These are phyloP conservation scores for Bellardia bayeri DNA, from an alignment of 2,888 invertebrate genomes.

Conservation along the genomic window DNA sequence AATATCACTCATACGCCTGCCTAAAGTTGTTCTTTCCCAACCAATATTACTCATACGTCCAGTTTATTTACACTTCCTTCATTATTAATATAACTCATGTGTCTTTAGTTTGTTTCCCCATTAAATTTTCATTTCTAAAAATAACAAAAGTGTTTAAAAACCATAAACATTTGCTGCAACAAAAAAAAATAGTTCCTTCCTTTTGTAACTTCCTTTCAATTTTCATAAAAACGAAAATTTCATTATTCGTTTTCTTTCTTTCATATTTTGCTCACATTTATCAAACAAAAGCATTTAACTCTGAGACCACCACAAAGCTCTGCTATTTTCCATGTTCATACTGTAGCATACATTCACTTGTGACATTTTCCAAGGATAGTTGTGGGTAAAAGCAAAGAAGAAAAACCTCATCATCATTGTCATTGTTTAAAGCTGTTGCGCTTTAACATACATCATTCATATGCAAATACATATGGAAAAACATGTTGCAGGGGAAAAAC, in stretches of 20 bases:
- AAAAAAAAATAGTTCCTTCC: not conserved
- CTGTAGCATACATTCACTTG: not conserved
- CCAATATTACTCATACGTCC: not conserved
- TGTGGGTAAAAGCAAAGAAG: constrained; percentile 1
- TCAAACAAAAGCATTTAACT: constrained; percentile 12
- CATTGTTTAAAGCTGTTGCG: constrained; percentile 53
- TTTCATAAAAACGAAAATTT: constrained; percentile 4
- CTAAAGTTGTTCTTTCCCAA: not conserved
- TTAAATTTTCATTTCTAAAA: not conserved
- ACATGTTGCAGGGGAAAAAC: not conserved
- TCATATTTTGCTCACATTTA: not conserved
- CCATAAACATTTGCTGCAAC: not conserved
- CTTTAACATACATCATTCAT: constrained; percentile 30
- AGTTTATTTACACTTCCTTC: not conserved
- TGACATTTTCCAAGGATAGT: constrained; percentile 50
- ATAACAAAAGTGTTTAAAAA: not conserved
- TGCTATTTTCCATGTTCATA: not conserved
- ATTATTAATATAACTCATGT: too few species aligned
- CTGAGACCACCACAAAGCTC: not conserved
- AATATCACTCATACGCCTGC: not conserved
- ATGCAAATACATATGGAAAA: not conserved
- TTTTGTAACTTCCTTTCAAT: constrained; percentile 1
- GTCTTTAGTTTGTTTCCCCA: not conserved
- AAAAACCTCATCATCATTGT: constrained; percentile 30
- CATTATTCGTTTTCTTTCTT: constrained; percentile 12